Evolutionary conservation across 2,113 vertebrate species (phyloP).

Genomic region (Uria aalge): DNA sequence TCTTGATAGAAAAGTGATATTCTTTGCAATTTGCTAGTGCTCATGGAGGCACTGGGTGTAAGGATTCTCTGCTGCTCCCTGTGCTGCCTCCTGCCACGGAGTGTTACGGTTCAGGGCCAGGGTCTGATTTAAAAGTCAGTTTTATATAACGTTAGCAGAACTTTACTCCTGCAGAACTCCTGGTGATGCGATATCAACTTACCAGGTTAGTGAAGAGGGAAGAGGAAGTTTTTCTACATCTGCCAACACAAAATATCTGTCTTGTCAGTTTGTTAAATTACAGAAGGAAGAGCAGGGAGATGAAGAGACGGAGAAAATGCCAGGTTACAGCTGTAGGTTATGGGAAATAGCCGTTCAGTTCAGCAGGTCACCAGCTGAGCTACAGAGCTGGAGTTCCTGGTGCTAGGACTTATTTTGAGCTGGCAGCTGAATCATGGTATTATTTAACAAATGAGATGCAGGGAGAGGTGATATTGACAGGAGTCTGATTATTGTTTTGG

Average conservation of each 20-base stretch:
- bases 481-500: background rate
- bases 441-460: background rate
- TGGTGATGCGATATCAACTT: background rate
- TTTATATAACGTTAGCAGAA: background rate
- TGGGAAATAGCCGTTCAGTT: background rate
- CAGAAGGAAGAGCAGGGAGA: background rate
- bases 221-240: background rate
- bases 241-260: background rate
- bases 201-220: background rate
- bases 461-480: background rate
- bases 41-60: background rate
- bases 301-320: background rate
- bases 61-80: background rate
- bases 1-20: background rate
- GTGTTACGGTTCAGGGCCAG: background rate
- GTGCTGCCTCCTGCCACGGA: background rate
- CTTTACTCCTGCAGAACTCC: background rate
- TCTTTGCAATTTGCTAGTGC: background rate
- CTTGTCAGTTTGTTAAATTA: background rate
- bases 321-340: background rate
- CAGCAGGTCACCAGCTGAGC: background rate
- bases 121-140: background rate
- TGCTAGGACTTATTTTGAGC: background rate
- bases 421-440: background rate
- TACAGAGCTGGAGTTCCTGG: background rate